Conservation (phyloP, 2,113 vertebrate species). For the Odontophorus gujanensis region DNA sequence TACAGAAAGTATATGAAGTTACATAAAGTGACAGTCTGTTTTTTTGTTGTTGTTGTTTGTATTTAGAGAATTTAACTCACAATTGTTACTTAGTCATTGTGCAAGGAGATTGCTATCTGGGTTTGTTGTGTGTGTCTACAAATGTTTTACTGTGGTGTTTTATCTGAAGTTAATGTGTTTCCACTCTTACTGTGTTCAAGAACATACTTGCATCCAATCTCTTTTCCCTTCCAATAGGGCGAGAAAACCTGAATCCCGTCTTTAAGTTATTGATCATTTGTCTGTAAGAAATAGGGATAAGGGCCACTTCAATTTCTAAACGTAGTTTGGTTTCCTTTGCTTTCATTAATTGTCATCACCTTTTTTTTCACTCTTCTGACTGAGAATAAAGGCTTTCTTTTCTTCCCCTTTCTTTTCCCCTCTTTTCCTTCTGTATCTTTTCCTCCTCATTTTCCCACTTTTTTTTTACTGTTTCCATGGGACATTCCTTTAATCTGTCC, state of each 20-base stretch:
- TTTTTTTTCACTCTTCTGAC: slow-evolving; percentile 47
- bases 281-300: background rate
- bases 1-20: background rate
- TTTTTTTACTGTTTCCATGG: slow-evolving; percentile 78
- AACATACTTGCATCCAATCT: background rate
- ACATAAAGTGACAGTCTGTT: background rate
- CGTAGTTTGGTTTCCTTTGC: slow-evolving; percentile 23
- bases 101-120: background rate
- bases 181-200: background rate
- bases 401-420: slow-evolving; percentile 31
- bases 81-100: background rate
- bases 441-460: slow-evolving; percentile 39
- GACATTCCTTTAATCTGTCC: slow-evolving; percentile 80
- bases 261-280: background rate
- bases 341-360: slow-evolving; percentile 10
- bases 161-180: background rate
- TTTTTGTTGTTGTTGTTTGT: background rate
- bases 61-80: background rate
- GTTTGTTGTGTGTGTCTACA: background rate
- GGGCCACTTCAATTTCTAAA: background rate
- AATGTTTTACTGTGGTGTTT: background rate
- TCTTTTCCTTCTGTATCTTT: slow-evolving; percentile 44
- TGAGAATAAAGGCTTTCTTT: slow-evolving; percentile 48
- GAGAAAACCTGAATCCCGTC: background rate
- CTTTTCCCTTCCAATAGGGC: background rate